These are phyloP conservation scores for Buathra laborator DNA, from an alignment of 2,888 invertebrate genomes.

Conservation along the genomic window DNA sequence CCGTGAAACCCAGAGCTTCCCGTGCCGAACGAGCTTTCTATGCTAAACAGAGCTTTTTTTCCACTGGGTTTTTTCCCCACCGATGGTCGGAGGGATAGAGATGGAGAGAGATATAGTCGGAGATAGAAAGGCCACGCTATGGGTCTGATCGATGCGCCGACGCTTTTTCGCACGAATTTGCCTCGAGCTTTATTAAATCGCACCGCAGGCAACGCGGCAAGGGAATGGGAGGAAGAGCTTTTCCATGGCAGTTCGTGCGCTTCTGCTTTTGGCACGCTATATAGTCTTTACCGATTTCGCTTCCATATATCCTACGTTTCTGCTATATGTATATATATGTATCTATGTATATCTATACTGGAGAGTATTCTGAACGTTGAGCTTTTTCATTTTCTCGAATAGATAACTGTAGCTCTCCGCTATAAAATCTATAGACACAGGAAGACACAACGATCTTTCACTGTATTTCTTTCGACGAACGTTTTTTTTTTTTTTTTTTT, in stretches of 20 bases:
- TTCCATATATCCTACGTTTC: constrained; percentile 11
- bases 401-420: background rate
- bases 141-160: constrained; percentile 70
- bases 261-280: constrained; percentile 40
- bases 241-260: constrained; percentile 35
- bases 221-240: constrained; percentile 36
- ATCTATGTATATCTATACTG: background rate
- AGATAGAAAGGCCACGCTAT: constrained; percentile 29
- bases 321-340: background rate
- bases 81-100: constrained; percentile 21
- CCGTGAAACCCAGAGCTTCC: constrained; percentile 63
- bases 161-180: constrained; percentile 69
- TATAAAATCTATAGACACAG: constrained; percentile 13
- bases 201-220: constrained; percentile 27
- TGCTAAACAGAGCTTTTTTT: constrained; percentile 75
- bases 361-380: constrained; percentile 8
- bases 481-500: constrained; percentile 23
- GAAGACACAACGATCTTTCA: constrained; percentile 17
- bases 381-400: constrained; percentile 35
- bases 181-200: constrained; percentile 67
- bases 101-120: constrained; percentile 18
- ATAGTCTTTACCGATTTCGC: constrained; percentile 30
- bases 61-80: constrained; percentile 31
- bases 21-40: constrained; percentile 73
- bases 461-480: constrained; percentile 1